phyloP scores from a whole-genome alignment of 1,140 invertebrate genomes.

The Camponotus pennsylvanicus region DNA sequence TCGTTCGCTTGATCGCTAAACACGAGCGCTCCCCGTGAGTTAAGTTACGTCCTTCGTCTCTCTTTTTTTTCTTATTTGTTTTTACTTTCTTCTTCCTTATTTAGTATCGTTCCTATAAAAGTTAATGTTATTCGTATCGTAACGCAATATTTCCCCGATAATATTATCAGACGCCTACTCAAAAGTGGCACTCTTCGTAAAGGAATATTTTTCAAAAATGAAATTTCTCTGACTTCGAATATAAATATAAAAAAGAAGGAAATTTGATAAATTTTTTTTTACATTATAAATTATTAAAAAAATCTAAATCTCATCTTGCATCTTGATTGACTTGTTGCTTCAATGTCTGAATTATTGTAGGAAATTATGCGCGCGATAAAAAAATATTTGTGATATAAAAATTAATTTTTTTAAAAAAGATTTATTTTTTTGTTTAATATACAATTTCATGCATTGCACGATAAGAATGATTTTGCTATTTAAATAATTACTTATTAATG shows the following conservation, averaged over 20 bases:
- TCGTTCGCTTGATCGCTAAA: not conserved
- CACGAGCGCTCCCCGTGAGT: constrained; percentile 26
- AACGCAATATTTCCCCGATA: constrained; percentile 3
- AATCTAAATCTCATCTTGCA: too few species aligned
- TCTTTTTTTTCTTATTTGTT: not conserved
- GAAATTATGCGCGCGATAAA: too few species aligned
- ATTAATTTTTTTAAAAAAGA: too few species aligned
- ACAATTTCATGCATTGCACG: not conserved
- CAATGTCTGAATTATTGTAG: not conserved
- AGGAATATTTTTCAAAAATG: not conserved
- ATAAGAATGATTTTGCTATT: not conserved
- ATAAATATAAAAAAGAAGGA: too few species aligned
- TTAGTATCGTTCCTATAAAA: constrained; percentile 12
- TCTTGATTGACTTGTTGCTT: not conserved
- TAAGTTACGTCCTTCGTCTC: constrained; percentile 24
- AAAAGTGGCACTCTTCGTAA: not conserved
- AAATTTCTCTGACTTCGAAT: too few species aligned
- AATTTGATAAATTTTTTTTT: too few species aligned
- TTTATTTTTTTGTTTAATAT: too few species aligned
- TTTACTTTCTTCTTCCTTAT: constrained; percentile 15
- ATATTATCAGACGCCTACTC: not conserved
- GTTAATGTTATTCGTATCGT: not conserved
- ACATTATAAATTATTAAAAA: too few species aligned
- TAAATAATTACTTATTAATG: too few species aligned
- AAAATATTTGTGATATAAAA: too few species aligned